Evolutionary conservation across 2,888 invertebrate genomes (phyloP), one percentile per base, ranked within the genome.

Genomic region (Sinhomidia bicolor): DNA sequence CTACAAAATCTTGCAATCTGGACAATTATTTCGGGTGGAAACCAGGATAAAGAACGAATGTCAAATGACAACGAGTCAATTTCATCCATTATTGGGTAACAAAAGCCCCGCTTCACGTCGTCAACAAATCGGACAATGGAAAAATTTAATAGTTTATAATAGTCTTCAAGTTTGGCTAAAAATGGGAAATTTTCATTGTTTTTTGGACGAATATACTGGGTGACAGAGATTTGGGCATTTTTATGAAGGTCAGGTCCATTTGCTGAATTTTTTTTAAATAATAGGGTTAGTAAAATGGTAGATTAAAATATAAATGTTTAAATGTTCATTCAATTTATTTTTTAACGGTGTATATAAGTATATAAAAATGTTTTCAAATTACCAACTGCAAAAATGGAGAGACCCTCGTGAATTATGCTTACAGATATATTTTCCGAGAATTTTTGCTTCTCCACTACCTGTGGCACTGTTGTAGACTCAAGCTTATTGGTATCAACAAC

Each of bases 51-150:
- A 5, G 88, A 88, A 2, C 83, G 62, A 14, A 83, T 68, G 1
- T 88, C 88, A 83, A 79, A 88, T n/a, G 88, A 88, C 0, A 78
- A 20, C 0, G 36, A 62, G 54, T 83, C 54, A 26, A 83, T 83
- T 20, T 83, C 83, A 26, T 88, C 83, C 88, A 88, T 88, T 20
- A 88, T 47, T n/a, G 60, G 60, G n/a, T 82, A 88, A 26, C 82
- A 82, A 57, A 88, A 81, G 14, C 60, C 62, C 0, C 65, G 47
- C 20, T 88, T 88, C 51, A 88, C 62, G 26, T 88, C 82, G 20
- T 60, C 26, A 7, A 62, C 88, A 68, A 88, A 88, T 7, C 10
- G 60, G 32, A 36, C 9, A 9, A 47, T 60, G 4, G 62, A 62
- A 65, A 82, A 82, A 6, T 51, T 23, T 17, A 54, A 26, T 12